phyloP scores from a whole-genome alignment of 64 coral and sea anemone species.

The Orbicella faveolata region DNA sequence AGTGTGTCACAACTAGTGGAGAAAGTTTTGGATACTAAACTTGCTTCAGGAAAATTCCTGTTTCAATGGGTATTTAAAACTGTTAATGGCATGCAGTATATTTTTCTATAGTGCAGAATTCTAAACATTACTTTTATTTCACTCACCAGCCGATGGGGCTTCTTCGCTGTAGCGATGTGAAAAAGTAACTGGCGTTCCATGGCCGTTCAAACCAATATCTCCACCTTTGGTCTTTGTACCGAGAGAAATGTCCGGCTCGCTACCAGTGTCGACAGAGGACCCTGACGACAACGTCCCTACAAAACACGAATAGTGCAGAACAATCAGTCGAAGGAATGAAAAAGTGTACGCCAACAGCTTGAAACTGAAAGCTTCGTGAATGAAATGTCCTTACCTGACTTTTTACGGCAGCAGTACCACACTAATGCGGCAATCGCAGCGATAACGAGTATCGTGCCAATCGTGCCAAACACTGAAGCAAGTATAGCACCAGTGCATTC shows the following conservation, averaged over 20 bases:
- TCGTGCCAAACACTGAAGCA: conserved; percentile 37
- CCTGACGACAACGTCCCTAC: not conserved
- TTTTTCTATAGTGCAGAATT: not conserved
- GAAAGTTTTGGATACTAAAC: no score
- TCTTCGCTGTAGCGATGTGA: conserved; percentile 38
- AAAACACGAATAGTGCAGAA: not conserved
- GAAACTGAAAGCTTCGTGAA: not conserved
- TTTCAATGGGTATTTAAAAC: not conserved
- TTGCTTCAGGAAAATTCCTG: no score
- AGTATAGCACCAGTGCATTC: conserved; percentile 22
- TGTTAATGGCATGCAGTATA: not conserved
- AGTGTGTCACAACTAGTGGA: no score
- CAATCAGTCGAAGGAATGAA: not conserved
- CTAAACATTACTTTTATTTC: not conserved
- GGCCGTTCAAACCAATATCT: conserved; percentile 10
- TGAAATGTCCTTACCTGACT: not conserved
- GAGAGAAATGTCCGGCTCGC: conserved; percentile 13
- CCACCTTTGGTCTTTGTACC: conserved; percentile 30
- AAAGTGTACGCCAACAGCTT: not conserved
- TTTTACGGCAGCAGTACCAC: conserved; percentile 17
- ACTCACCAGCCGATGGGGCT: conserved; percentile 26
- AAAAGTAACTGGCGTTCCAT: conserved; percentile 23
- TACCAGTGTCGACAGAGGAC: conserved; percentile 1
- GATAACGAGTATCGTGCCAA: conserved; percentile 4
- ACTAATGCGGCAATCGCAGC: not conserved